Base-by-base conservation (phyloP, 2,797 vertebrate species). In the Danio tinwini region DNA sequence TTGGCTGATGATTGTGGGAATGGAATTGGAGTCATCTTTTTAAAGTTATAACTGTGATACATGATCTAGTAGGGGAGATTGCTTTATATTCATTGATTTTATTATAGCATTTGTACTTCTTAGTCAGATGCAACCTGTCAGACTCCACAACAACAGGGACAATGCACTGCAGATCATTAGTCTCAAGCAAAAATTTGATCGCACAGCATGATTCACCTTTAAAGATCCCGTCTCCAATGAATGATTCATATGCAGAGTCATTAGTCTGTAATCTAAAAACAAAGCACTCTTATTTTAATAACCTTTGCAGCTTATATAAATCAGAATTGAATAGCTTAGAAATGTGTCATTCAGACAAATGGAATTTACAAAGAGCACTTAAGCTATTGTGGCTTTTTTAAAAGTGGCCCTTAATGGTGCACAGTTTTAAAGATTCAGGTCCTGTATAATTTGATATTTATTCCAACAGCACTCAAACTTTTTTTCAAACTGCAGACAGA, bases 221-320 rank as follows among this genome's bases (percentile, higher is more conserved):
- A 67, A 77, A 82, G 37, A 68, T 82, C 16, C 50, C 44, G 56
- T 74, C 65, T 45, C 65, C 75, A 76, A 80, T 80, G 55, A 77
- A 68, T 40, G 67, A 70, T 50, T 80, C 67, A 80, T 77, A 76
- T 80, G 62, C 62, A 65, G 59, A 65, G 47, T 63, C 67, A 76
- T 80, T 83, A 81, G 78, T 13, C 14, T 59, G 19, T 67, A 58
- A 71, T 72, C 55, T 74, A 45, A 63, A 52, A 73, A 52, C 68
- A 9, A 74, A 49, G 11, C 53, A 53, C 37, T 62, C 47, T 74
- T 17, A 14, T 56, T 81, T 77, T 55, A 75, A 64, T 42, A 74
- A 50, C 8, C 44, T n/a, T 61, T 59, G 9, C 55, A 68, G 19
- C 8, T 61, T 45, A 62, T 50, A 70, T 37, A 37, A 49, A 71